Evolutionary conservation across 2,888 invertebrate genomes (phyloP), one percentile per base, ranked within the genome.

Genomic region (Antitype chi): DNA sequence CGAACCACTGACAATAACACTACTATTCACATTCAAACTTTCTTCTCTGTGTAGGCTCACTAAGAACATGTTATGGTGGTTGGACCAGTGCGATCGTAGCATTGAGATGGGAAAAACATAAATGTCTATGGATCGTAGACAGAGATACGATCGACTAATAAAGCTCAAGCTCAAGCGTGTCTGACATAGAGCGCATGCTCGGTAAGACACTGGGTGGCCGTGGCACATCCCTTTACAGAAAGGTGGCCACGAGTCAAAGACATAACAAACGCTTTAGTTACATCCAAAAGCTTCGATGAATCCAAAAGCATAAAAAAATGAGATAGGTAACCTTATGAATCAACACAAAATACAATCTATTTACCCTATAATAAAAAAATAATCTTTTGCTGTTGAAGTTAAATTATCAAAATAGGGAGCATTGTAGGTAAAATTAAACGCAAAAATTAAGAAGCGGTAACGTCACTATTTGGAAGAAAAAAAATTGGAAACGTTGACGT

Each of bases 401-500:
- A 9, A 23, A 32, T 76, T 76, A 52, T 1, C 5, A 9, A 47
- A 8, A 17, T 64, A 25, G 0, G 49, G 13, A 52, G 17, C 1
- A 70, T 7, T 32, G 1, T 9, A 32, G 20, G 55, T 64, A 28
- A 57, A 79, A 85, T 75, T 71, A 85, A 86, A 87, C 85, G 85
- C 38, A 59, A 28, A 66, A 47, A 71, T 25, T 55, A 69, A 67
- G 60, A 70, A 82, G 60, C 64, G 64, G 66, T 76, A 80, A 82
- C 84, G 77, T 85, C 83, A 87, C 82, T 83, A 81, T 38, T 70
- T 53, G 23, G 67, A 64, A 72, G 67, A 76, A 85, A 84, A 88
- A 87, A 88, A 85, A 87, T 76, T 85, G 82, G 84, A 90, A 90
- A 90, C 90, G 91, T 91, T 90, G 92, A 92, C 93, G 92, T 90